Percentiles rank a stretch among this genome's conserved stretches.
Evolutionary conservation across 2,113 vertebrate species (phyloP).

Genomic region (Halcyon malimbica): DNA sequence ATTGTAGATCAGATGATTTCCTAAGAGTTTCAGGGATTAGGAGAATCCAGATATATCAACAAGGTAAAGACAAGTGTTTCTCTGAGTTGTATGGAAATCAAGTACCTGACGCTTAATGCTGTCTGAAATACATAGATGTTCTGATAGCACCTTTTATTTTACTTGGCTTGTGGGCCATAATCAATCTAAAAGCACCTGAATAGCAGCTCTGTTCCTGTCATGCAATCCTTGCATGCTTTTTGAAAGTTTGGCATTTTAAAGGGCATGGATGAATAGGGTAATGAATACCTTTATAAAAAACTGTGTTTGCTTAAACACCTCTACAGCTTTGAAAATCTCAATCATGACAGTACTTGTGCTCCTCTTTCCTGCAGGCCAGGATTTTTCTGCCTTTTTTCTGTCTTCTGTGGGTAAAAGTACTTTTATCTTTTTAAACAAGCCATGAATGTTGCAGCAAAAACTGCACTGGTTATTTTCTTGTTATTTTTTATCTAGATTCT

Average conservation of each 20-base stretch:
- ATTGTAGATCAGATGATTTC: neutral
- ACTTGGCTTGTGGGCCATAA: neutral
- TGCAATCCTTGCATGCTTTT: neutral
- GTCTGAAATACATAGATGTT: neutral
- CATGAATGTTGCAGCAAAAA: neutral
- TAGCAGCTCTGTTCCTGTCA: conserved; percentile 2
- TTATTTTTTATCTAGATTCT: neutral
- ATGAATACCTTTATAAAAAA: neutral
- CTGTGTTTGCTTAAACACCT: neutral
- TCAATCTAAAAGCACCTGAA: conserved; percentile 42
- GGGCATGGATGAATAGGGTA: neutral
- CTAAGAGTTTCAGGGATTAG: neutral
- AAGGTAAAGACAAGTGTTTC: neutral
- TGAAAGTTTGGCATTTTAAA: conserved; percentile 6
- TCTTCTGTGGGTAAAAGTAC: neutral
- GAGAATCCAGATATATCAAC: neutral
- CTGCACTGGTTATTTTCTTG: neutral
- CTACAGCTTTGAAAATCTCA: conserved; percentile 3
- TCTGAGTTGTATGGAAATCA: neutral
- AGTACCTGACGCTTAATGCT: neutral
- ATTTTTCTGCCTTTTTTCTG: neutral
- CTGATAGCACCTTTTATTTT: conserved; percentile 27
- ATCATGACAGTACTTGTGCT: neutral
- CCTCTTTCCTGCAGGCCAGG: neutral
- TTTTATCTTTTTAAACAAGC: neutral